Evolutionary conservation across 2,113 vertebrate species (phyloP), one percentile per base, ranked within the genome.

Genomic region (Monarcha castaneiventris): DNA sequence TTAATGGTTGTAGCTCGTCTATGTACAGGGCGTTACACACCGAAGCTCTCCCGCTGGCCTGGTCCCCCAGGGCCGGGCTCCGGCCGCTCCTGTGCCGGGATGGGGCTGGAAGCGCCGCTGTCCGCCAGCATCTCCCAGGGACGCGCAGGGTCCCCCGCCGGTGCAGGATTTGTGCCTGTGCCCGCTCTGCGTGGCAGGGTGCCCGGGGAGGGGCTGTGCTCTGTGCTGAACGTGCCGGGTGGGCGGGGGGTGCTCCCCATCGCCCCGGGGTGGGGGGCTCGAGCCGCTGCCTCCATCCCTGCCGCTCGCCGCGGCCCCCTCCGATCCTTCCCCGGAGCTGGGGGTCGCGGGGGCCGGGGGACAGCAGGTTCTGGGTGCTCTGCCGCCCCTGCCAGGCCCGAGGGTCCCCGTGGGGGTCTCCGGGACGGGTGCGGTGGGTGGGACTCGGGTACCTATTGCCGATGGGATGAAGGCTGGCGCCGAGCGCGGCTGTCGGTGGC

Each of bases 1-100:
- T 97, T 98, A 98, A 98, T 98, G 82, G 73, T 94, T 93, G 96
- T 95, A 97, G 97, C 94, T 80, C 58, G 18, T 97, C 96, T 98
- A 98, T 98, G 96, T 97, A 98, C 96, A 97, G 80, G 95, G 97
- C 84, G n/a, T 80, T 96, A 84, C 96, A 90, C 83, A 81, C 91
- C 72, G 69, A 84, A 84, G 89, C 93, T 73, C 1, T 1, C 39
- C 72, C 10, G 1, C 63, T 35, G 79, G 67, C 76, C 27, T 23
- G 23, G 46, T 32, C 39, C 67, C 87, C 84, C 87, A 13, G 84
- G 84, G 87, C 81, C 10, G 15, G 81, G 33, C 61, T 94, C 55
- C 19, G 11, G 75, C 73, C 93, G 82, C 83, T 59, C 23, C 74
- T 22, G 41, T 30, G 55, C 52, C 4, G 1, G 84, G 49, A 39